Base-by-base conservation (phyloP, 2,797 vertebrate genomes). In the Epinephelus coioides region DNA sequence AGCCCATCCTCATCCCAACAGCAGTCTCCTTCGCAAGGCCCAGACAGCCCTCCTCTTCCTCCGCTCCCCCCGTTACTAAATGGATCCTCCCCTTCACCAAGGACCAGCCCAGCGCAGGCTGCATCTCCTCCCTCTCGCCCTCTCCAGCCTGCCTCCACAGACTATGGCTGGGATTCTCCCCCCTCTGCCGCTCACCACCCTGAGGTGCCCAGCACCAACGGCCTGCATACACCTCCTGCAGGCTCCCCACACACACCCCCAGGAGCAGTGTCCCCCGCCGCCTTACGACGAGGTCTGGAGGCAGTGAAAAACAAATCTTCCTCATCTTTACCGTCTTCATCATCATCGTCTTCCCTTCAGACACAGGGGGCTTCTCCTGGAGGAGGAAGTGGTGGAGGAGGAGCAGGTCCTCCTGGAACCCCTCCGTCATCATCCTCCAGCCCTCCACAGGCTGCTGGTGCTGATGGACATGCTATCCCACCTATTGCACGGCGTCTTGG, bases 401-500 rank as follows among this genome's bases (percentile, higher is more conserved):
- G 84, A 49, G 86, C 78, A 0, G 83, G 88, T n/a, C 92, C 94
- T 10, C 72, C 90, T 8, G 89, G 89, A 38, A 95, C 94, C 2
- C 92, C 95, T 21, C 93, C 94, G 0, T 92, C 94, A 6, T 93
- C 95, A 0, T 95, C 97, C 66, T 95, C 63, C 94, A 98, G 95
- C 73, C 95, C 95, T 0, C 95, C 95, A 1, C 94, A 94, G 69
- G 90, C 90, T 3, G 73, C 86, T 2, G 94, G 91, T n/a, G 89
- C 93, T 25, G 98, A 99, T 0, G 95, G 96, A 82, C 98, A 98
- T 44, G 95, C 97, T 65, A 95, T 99, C 76, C 98, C 98, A 0
- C 97, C 98, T 50, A 98, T 99, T 8, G 98, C 98, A 6, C 97
- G 98, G n/a, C 97, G 98, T 53, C 93, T 99, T 2, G 97, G 97